Conservation (phyloP, 2,113 vertebrate species). For the Heterotis niloticus region DNA sequence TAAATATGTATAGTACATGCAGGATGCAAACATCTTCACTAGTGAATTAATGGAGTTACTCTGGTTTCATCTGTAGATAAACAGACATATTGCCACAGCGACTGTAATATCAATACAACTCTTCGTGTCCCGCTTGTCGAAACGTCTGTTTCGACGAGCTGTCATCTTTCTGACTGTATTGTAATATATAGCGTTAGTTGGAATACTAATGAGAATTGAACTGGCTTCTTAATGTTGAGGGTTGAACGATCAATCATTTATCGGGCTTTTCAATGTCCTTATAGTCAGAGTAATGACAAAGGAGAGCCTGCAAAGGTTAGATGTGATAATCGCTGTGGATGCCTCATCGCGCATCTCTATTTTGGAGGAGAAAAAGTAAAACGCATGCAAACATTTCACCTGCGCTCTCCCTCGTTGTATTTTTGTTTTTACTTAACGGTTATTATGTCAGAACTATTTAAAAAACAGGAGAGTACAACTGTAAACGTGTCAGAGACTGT, state of each 20-base stretch:
- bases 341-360: conserved; percentile 10
- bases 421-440: no score
- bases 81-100: not conserved
- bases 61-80: conserved; percentile 5
- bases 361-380: not conserved
- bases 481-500: no score
- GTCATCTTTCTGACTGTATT: conserved; percentile 53
- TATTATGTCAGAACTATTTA: no score
- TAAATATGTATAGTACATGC: not conserved
- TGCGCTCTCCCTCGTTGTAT: no score
- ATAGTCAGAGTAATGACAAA: not conserved
- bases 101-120: conserved; percentile 30
- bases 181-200: conserved; percentile 52
- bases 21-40: not conserved
- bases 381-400: conserved; percentile 23
- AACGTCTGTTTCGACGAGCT: conserved; percentile 48
- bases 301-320: not conserved
- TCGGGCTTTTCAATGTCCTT: conserved; percentile 38
- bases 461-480: no score
- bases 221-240: conserved; percentile 49
- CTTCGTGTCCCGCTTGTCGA: conserved; percentile 45
- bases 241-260: conserved; percentile 44
- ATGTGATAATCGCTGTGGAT: conserved; percentile 6
- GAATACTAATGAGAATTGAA: conserved; percentile 61
- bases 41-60: not conserved